Conservation (phyloP, 30 jellyfish, hydroid and myxozoan genomes). For the Sanderia malayensis region DNA sequence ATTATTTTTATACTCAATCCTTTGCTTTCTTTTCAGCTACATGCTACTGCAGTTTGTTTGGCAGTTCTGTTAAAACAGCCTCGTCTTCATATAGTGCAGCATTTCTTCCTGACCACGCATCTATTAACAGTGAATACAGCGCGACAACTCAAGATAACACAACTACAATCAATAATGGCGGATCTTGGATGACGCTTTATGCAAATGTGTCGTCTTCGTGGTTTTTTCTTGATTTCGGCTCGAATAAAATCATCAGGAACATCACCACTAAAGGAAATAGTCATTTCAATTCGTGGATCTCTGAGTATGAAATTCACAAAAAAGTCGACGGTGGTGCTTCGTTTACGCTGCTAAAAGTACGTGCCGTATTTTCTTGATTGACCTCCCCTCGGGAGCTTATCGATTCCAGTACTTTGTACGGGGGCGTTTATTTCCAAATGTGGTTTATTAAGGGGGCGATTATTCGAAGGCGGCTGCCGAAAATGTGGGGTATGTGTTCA, state of each 20-base stretch:
- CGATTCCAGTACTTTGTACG: no score
- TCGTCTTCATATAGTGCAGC: slow-evolving; percentile 28
- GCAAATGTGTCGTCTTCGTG: slow-evolving; percentile 22
- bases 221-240: slow-evolving; percentile 33
- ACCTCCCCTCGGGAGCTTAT: no score
- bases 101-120: slow-evolving; percentile 37
- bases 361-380: no score
- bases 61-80: slow-evolving; percentile 18
- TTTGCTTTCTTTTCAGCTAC: slow-evolving; percentile 12
- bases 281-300: slow-evolving; percentile 30
- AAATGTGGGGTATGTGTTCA: no score
- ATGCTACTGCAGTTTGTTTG: slow-evolving; percentile 39
- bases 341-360: not conserved
- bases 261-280: slow-evolving; percentile 47
- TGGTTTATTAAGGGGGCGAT: no score
- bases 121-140: slow-evolving; percentile 27
- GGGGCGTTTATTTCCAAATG: no score
- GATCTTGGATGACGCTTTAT: slow-evolving; percentile 53
- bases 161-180: slow-evolving; percentile 27
- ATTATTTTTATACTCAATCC: no score
- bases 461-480: no score
- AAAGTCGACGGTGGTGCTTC: not conserved
- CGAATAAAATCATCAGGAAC: slow-evolving; percentile 21
- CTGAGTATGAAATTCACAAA: slow-evolving; percentile 14
- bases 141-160: slow-evolving; percentile 14